Evolutionary conservation across 2,797 vertebrate genomes (phyloP).

Genomic region (Lacerta viridis): DNA sequence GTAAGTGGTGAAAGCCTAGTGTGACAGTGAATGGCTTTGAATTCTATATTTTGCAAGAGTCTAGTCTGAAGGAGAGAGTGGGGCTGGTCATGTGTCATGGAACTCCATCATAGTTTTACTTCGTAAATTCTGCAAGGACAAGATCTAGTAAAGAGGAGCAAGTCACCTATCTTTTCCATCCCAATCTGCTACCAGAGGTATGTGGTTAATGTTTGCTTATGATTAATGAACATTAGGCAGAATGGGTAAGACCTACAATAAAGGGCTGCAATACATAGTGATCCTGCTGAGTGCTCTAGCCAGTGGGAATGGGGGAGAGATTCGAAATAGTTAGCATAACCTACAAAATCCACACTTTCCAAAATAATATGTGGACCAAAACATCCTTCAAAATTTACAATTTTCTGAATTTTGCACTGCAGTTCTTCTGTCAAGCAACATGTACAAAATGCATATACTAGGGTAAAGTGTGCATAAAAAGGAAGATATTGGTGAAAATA

Average conservation of each 20-base stretch:
- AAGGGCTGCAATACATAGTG: not conserved
- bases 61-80: constrained; percentile 43
- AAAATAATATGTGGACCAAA: no score
- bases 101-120: constrained; percentile 43
- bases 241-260: not conserved
- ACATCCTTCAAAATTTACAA: no score
- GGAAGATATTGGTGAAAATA: no score
- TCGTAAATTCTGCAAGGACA: constrained; percentile 65
- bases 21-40: constrained; percentile 39
- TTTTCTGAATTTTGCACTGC: no score
- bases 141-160: constrained; percentile 53
- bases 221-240: not conserved
- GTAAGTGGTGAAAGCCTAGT: not conserved
- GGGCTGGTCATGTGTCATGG: constrained; percentile 56
- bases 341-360: no score
- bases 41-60: constrained; percentile 27
- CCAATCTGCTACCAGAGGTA: constrained; percentile 75
- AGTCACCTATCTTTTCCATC: constrained; percentile 45
- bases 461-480: no score
- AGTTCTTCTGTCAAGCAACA: no score
- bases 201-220: constrained; percentile 43
- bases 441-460: no score
- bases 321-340: no score
- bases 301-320: no score
- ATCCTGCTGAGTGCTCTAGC: not conserved